Conservation (phyloP, 2,113 vertebrate genomes). For the Atrichornis clamosus region DNA sequence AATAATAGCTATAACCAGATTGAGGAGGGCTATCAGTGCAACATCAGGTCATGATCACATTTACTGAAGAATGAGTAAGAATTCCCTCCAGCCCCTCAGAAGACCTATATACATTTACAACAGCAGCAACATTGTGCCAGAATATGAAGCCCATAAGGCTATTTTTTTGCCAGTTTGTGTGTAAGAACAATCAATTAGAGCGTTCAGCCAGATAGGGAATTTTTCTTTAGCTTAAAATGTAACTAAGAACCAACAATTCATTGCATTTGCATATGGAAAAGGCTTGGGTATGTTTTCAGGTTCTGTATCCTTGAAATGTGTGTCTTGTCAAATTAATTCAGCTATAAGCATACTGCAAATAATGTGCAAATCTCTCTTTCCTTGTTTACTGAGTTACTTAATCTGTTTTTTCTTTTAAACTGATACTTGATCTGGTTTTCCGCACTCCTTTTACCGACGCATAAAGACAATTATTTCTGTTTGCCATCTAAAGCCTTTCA, state of each 20-base stretch:
- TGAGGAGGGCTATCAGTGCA: background rate
- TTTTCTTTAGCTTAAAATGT: conserved; percentile 15
- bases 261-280: background rate
- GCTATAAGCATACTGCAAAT: background rate
- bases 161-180: background rate
- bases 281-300: background rate
- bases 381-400: conserved; percentile 27
- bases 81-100: background rate
- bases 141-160: background rate
- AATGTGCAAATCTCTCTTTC: background rate
- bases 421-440: background rate
- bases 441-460: background rate
- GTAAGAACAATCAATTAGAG: background rate
- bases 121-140: background rate
- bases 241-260: background rate
- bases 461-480: conserved; percentile 14
- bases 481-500: background rate
- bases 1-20: background rate
- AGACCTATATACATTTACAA: background rate
- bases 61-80: background rate
- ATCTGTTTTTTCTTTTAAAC: background rate
- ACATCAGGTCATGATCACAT: background rate
- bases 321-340: background rate
- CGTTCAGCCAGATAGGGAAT: background rate
- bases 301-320: background rate